Evolutionary conservation across 2,113 vertebrate genomes (phyloP), one percentile per base, ranked within the genome.

Genomic region (Rhodinocichla rosea): DNA sequence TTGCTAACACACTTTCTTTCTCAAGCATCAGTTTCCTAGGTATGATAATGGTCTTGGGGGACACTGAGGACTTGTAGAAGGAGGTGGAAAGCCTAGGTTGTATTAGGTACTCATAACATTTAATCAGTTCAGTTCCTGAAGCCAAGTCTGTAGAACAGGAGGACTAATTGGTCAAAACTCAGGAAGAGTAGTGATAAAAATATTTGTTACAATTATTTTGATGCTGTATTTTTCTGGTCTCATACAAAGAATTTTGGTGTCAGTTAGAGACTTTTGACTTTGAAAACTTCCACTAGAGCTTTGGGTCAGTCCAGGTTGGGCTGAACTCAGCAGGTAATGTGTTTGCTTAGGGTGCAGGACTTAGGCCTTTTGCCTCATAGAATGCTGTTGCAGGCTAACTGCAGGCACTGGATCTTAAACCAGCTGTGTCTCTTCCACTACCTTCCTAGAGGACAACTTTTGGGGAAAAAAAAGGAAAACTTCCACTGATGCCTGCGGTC

Each of bases 341-440:
- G 15, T 73, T 91, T 87, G 27, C 26, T 68, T 33, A 28, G 10
- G 6, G 10, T 76, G 53, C 47, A 81, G 82, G 44, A 18, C n/a
- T 27, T 21, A 1, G 15, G 15, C 7, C 8, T 79, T 79, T 56
- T 62, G 7, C 44, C 27, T 18, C 30, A 9, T 1, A 12, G 35
- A 59, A 35, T 8, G 17, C 11, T 17, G 27, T 26, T 74, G 10
- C n/a, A 60, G 40, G 24, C 15, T 44, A 30, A 49, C 40, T 53
- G 30, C 32, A 70, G 69, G 12, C 44, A 45, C 33, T 18, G 24
- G 33, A 27, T 30, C 35, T 85, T 75, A 15, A 45, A 4, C 6
- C 53, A 52, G 3, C 30, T 2, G 0, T 18, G 32, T 28, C 42
- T 74, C 3, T 42, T 68, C 22, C 1, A 3, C 26, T 55, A 11